Percentiles rank a stretch among this genome's conserved stretches.
Evolutionary conservation across 2,888 invertebrate species (phyloP).

Genomic region (Caenorhabditis zanzibari): DNA sequence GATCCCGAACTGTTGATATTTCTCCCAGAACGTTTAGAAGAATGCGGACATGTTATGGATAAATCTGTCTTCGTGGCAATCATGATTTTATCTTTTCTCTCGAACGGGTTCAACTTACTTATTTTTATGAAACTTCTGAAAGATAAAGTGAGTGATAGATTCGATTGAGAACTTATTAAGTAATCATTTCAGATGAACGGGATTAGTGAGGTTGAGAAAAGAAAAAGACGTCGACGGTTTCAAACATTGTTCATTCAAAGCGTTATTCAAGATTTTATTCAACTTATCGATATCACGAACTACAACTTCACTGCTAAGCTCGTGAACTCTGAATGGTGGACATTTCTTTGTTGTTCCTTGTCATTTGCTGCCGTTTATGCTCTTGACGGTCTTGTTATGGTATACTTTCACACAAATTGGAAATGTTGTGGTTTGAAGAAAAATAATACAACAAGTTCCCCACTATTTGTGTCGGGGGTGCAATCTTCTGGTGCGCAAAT

Average conservation of each 20-base stretch:
- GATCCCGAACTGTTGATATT: constrained; percentile 10
- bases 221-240: constrained; percentile 8
- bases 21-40: background rate
- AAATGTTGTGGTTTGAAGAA: background rate
- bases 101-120: constrained; percentile 18
- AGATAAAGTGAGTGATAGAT: constrained; percentile 14
- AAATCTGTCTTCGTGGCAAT: background rate
- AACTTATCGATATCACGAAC: constrained; percentile 44
- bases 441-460: background rate
- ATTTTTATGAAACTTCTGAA: constrained; percentile 23
- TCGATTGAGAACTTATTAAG: background rate
- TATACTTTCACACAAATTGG: constrained; percentile 28
- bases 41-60: constrained; percentile 33
- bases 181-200: constrained; percentile 14
- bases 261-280: constrained; percentile 49
- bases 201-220: constrained; percentile 23
- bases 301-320: constrained; percentile 5
- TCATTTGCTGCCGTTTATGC: constrained; percentile 6
- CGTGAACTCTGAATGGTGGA: background rate
- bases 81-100: background rate
- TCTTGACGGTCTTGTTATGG: constrained; percentile 28
- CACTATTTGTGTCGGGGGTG: background rate
- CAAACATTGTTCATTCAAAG: constrained; percentile 33
- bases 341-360: background rate
- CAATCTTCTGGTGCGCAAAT: constrained; percentile 1